Evolutionary conservation across 2,888 invertebrate species (phyloP).

Genomic region (Theristus sp.): DNA sequence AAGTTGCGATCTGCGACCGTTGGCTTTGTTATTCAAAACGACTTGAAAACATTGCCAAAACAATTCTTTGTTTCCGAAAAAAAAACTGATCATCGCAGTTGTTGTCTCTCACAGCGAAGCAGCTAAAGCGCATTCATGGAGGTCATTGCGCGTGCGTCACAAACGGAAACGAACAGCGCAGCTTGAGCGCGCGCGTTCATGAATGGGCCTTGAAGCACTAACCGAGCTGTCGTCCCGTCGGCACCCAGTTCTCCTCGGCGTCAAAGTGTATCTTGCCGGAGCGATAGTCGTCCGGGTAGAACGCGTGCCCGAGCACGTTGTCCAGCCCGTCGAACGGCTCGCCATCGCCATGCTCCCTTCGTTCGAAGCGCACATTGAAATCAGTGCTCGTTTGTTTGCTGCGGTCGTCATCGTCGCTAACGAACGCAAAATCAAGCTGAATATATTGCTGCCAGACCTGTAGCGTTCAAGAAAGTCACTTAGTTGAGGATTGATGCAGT

Average conservation of each 20-base stretch:
- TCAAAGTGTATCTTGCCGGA: slow-evolving; percentile 61
- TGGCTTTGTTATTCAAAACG: too few species aligned
- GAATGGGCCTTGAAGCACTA: too few species aligned
- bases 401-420: background rate
- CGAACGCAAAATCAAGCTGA: background rate
- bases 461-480: too few species aligned
- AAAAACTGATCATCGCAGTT: too few species aligned
- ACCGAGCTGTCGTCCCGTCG: background rate
- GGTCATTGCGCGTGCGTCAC: too few species aligned
- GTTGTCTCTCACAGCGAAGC: too few species aligned
- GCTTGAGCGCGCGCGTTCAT: too few species aligned
- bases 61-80: too few species aligned
- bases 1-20: slow-evolving; percentile 30
- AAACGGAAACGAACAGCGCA: too few species aligned
- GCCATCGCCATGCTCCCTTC: slow-evolving; percentile 12
- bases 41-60: background rate
- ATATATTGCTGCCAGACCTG: background rate
- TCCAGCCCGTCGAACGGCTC: slow-evolving; percentile 20
- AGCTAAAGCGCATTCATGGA: too few species aligned
- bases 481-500: too few species aligned
- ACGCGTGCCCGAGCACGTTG: slow-evolving; percentile 19
- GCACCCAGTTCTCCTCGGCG: slow-evolving; percentile 65
- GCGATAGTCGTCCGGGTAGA: slow-evolving; percentile 37
- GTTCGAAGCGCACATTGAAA: slow-evolving; percentile 13
- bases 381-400: too few species aligned